Conservation (phyloP, 2,888 invertebrate genomes). For the Nymphalis urticae region DNA sequence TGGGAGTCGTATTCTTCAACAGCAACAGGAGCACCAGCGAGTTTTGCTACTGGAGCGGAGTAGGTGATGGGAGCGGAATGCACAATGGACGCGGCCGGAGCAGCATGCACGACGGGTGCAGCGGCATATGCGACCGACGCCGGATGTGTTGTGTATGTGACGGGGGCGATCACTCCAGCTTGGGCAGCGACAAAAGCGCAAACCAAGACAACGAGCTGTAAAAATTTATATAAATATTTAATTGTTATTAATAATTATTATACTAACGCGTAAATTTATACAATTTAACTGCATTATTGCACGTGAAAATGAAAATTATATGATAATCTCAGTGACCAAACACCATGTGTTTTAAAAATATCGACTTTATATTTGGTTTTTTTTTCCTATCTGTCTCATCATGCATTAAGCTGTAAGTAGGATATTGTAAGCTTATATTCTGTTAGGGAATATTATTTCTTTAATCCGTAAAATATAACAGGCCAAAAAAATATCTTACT, state of each 20-base stretch:
- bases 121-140: constrained; percentile 54
- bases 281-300: no score
- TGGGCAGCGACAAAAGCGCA: constrained; percentile 63
- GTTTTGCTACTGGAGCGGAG: constrained; percentile 53
- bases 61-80: constrained; percentile 52
- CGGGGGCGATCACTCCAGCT: constrained; percentile 48
- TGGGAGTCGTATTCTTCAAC: constrained; percentile 59
- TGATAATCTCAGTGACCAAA: no score
- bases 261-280: no score
- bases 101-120: constrained; percentile 50
- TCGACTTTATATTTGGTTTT: no score
- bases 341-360: no score
- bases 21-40: constrained; percentile 51
- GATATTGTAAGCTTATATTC: no score
- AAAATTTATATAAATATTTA: constrained; percentile 17
- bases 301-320: no score
- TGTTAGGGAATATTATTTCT: no score
- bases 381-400: no score
- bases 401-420: no score
- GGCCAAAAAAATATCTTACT: no score
- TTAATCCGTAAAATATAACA: no score
- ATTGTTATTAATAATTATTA: constrained; percentile 1
- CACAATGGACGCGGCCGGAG: constrained; percentile 46
- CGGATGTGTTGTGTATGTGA: constrained; percentile 69
- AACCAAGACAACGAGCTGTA: constrained; percentile 63